Evolutionary conservation across 2,113 vertebrate genomes (phyloP).

Genomic region (Lampris megalopsis): DNA sequence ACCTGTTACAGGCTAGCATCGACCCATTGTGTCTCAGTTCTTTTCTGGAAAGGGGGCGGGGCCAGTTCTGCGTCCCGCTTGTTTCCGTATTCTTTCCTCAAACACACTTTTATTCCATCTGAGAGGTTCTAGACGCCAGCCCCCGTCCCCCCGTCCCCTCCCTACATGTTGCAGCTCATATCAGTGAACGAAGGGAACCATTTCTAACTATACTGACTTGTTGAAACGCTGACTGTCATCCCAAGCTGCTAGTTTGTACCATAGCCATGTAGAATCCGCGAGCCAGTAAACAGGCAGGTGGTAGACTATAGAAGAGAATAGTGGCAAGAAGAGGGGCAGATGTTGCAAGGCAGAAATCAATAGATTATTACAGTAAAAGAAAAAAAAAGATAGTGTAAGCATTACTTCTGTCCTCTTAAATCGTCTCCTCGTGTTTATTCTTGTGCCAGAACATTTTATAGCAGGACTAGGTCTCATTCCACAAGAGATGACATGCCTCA

Average conservation of each 20-base stretch:
- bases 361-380: constrained; percentile 19
- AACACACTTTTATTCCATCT: constrained; percentile 34
- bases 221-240: constrained; percentile 61
- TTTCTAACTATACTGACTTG: constrained; percentile 72
- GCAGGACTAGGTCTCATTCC: constrained; percentile 76
- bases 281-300: constrained; percentile 45
- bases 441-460: constrained; percentile 67
- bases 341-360: constrained; percentile 30
- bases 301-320: constrained; percentile 7
- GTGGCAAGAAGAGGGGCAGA: constrained; percentile 20
- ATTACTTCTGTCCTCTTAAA: constrained; percentile 46
- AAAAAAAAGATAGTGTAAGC: constrained; percentile 5
- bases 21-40: background rate
- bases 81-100: constrained; percentile 36
- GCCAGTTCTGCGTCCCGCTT: constrained; percentile 19
- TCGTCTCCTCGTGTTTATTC: constrained; percentile 33
- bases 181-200: constrained; percentile 70
- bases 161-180: constrained; percentile 58
- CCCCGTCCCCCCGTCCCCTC: constrained; percentile 9
- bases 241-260: constrained; percentile 77
- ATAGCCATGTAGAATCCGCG: constrained; percentile 60
- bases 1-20: background rate
- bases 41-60: background rate
- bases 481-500: constrained; percentile 71
- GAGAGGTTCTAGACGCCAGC: constrained; percentile 44